phyloP scores from a whole-genome alignment of 2,797 vertebrate species.

The Microctenopoma steveboyesi region DNA sequence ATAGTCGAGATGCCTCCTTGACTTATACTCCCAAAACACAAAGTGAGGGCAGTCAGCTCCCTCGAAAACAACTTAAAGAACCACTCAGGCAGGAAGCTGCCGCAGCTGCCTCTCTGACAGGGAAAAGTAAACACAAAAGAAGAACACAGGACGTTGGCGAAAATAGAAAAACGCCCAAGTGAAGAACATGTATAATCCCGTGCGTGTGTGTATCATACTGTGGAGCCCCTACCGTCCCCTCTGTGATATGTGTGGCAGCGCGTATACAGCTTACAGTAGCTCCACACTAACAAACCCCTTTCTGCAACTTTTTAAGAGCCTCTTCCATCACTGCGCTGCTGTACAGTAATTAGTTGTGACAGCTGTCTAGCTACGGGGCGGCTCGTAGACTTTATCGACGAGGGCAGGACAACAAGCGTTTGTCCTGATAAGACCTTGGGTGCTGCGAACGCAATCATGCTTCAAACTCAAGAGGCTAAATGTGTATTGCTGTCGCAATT shows the following conservation, averaged over 20 bases:
- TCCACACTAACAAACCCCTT: conserved; percentile 15
- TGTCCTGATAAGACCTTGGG: conserved; percentile 33
- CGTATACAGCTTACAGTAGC: conserved; percentile 48
- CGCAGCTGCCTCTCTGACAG: conserved; percentile 4
- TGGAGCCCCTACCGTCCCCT: conserved; percentile 42
- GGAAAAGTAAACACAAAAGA: not conserved
- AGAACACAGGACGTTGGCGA: not conserved
- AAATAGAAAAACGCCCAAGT: conserved; percentile 33
- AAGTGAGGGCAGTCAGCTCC: conserved; percentile 39
- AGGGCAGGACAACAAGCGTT: conserved; percentile 43
- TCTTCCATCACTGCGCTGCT: conserved; percentile 43
- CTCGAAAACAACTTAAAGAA: conserved; percentile 56
- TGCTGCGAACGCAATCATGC: not conserved
- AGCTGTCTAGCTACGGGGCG: conserved; percentile 44
- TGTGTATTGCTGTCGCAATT: conserved; percentile 28
- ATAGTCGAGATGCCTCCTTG: conserved; percentile 36
- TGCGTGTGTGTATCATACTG: conserved; percentile 37
- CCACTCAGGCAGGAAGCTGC: conserved; percentile 35
- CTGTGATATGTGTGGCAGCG: not conserved
- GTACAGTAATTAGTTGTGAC: conserved; percentile 46
- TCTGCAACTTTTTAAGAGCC: conserved; percentile 36
- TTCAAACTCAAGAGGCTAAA: conserved; percentile 19
- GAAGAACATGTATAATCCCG: conserved; percentile 24
- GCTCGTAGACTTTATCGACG: conserved; percentile 27
- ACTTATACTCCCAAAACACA: conserved; percentile 38